Evolutionary conservation across 2,797 vertebrate genomes (phyloP), one percentile per base, ranked within the genome.

Genomic region (Botia almorhae): DNA sequence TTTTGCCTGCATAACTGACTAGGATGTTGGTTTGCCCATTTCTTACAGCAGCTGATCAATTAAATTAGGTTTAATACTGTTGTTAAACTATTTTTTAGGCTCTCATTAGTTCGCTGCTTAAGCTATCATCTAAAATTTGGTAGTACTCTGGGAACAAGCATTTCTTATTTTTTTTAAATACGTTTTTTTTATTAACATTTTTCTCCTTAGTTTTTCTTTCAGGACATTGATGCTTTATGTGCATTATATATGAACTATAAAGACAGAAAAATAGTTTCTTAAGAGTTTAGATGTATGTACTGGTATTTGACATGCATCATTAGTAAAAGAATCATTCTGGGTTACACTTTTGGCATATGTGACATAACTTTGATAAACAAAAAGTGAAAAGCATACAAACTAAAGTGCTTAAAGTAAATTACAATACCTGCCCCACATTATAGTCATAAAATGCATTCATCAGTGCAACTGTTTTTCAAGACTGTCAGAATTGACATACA

Each of bases 1-100:
- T 87, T 92, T 85, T 93, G 90, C 90, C 90, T 94, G 91, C 88
- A 88, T 93, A 88, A 89, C 89, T 91, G 89, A 65, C 89, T 89
- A 90, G 90, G 89, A 92, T 92, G 90, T 92, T 93, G 89, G 88
- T 92, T 93, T 92, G 89, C 92, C 91, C 7, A 91, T 91, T 92
- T 94, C 90, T 91, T 92, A 92, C 87, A 90, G 91, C 89, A 92
- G 50, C 48, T 65, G 14, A 71, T 68, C 7, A 83, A 82, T 56
- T 58, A 70, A 85, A 82, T 55, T 83, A 0, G 7, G 39, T 83
- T 69, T 48, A 2, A 58, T 50, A n/a, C 4, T 67, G 33, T 67
- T 55, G 29, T 64, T 60, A 81, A 81, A 73, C 65, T 33, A 61
- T 5, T 76, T 50, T 39, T 33, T 63, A 51, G 61, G 11, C 29